Conservation (phyloP, 1,140 invertebrate species). For the Drosophila kepulauana region DNA sequence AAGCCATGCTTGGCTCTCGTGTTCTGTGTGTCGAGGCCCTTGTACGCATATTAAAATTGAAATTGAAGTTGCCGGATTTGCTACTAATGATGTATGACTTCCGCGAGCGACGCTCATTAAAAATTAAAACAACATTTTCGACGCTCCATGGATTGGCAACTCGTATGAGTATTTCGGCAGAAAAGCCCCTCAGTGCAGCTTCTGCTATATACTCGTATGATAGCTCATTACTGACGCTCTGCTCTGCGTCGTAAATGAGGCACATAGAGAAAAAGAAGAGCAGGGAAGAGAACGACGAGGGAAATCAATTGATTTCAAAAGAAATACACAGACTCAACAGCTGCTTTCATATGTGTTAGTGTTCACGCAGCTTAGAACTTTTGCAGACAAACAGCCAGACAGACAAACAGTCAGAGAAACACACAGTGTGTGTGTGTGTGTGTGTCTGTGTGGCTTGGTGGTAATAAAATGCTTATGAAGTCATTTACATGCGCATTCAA, state of each 20-base stretch:
- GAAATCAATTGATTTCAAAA: conserved; percentile 61
- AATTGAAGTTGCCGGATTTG: conserved; percentile 76
- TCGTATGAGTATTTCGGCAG: conserved; percentile 18
- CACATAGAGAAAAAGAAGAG: conserved; percentile 1
- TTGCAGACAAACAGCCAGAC: background rate
- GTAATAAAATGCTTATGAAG: conserved; percentile 83
- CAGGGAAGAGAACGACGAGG: conserved; percentile 3
- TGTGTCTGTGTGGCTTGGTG: conserved; percentile 42
- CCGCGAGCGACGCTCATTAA: conserved; percentile 72
- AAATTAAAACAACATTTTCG: conserved; percentile 71
- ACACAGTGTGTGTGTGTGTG: conserved; percentile 24
- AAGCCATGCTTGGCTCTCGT: too few relatives aligned
- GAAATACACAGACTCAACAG: conserved; percentile 23
- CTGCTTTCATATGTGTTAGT: background rate
- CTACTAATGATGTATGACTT: conserved; percentile 82
- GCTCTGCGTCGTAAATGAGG: conserved; percentile 21
- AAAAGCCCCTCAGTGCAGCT: background rate
- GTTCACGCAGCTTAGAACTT: conserved; percentile 16
- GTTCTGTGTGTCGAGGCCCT: background rate
- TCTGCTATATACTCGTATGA: background rate
- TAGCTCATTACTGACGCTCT: conserved; percentile 35
- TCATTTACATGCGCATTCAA: conserved; percentile 83
- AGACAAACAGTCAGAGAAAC: conserved; percentile 14
- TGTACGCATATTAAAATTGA: conserved; percentile 53
- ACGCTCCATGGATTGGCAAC: conserved; percentile 16